A percentile compares a stretch with the other conserved stretches of the same genome.
These are phyloP conservation scores for Lacanobia oleracea DNA, from an alignment of 2,888 invertebrate species.

Conservation along the genomic window DNA sequence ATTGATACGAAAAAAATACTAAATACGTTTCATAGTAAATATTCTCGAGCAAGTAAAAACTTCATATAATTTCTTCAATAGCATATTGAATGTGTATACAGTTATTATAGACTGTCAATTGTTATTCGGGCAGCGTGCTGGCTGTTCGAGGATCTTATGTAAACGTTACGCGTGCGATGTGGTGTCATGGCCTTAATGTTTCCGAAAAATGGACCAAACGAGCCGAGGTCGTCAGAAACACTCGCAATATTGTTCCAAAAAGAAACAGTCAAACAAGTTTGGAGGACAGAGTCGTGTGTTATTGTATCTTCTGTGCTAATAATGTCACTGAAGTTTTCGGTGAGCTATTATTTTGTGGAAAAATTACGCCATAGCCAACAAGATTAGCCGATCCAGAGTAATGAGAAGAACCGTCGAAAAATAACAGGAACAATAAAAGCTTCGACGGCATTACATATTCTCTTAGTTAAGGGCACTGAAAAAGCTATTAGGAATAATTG, in stretches of 20 bases:
- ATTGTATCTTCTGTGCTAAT: neutral
- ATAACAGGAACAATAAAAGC: too few species aligned
- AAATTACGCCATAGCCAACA: neutral
- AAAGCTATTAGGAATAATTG: neutral
- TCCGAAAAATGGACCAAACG: conserved; percentile 67
- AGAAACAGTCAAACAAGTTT: conserved; percentile 27
- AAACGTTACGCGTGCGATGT: conserved; percentile 74
- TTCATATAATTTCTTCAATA: conserved; percentile 15
- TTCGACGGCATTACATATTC: too few species aligned
- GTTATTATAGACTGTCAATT: conserved; percentile 65
- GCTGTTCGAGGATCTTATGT: conserved; percentile 77
- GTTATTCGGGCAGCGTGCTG: conserved; percentile 75
- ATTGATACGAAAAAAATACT: neutral
- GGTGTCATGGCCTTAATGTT: conserved; percentile 69
- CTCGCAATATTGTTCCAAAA: conserved; percentile 34
- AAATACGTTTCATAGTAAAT: neutral
- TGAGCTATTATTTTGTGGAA: neutral
- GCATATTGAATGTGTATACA: conserved; percentile 24
- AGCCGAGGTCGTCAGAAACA: conserved; percentile 62
- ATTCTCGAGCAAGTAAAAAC: neutral
- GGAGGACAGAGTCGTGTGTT: conserved; percentile 25
- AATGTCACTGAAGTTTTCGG: neutral
- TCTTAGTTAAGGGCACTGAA: neutral
- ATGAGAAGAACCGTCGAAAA: neutral
- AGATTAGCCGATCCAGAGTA: neutral